Evolutionary conservation across 2,113 vertebrate species (phyloP), one percentile per base, ranked within the genome.

Genomic region (Octodon degus): DNA sequence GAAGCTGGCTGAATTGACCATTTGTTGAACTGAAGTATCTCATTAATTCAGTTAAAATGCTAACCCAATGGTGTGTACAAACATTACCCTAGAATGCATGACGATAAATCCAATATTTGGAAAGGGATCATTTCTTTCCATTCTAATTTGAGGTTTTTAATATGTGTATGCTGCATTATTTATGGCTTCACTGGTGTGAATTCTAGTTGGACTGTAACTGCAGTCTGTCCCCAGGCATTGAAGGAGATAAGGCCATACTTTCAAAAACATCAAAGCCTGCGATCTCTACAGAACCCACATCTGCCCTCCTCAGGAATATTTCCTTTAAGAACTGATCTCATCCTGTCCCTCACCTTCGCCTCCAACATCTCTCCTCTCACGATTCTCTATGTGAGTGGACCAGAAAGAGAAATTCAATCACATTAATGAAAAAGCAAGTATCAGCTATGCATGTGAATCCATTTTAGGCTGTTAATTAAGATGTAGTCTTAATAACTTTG

Each of bases 11-110:
- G 37, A 87, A 81, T 14, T 86, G 93, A 77, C 76, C 43, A 87
- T 76, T 81, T 93, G 89, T 95, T 92, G 80, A 77, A 89, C 24
- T 72, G 30, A 95, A 94, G 80, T 86, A 17, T 83, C 92, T 85
- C 65, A 96, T 93, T 86, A 68, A 95, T 91, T 90, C 80, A 40
- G 30, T 79, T 90, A 93, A 86, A 89, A 94, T 85, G 83, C 91
- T 87, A 80, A 93, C 37, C 47, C 83, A 76, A 67, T 81, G 68
- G 40, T 65, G 13, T 89, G 40, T 90, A 50, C 53, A 74, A 84
- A 76, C 80, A 96, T 63, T 77, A 60, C 74, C 74, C 80, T 89
- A 43, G 87, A 85, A 91, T 32, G 11, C 34, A 76, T 2, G 14
- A 50, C 50, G 62, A 22, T 84, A 65, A 27, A 24, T 1, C 70